phyloP scores from a whole-genome alignment of 1,140 invertebrate genomes.

The Ceratosolen solmsi region DNA sequence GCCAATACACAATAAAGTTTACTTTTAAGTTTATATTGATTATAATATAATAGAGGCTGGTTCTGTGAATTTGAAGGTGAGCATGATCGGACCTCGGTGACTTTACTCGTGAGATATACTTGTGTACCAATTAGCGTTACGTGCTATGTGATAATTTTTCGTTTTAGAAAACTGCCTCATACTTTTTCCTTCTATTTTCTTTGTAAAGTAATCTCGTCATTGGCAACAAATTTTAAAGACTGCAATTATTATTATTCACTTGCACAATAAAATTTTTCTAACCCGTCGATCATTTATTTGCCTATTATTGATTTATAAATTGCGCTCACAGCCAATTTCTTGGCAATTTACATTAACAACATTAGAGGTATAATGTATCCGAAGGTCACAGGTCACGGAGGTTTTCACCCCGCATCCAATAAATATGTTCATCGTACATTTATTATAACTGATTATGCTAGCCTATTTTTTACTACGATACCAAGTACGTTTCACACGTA shows the following conservation, averaged over 20 bases:
- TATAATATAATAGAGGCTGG: conserved; percentile 18
- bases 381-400: conserved; percentile 28
- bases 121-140: conserved; percentile 2
- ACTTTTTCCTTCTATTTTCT: too few relatives aligned
- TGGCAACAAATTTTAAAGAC: not conserved
- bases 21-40: conserved; percentile 37
- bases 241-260: conserved; percentile 21
- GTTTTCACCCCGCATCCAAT: conserved; percentile 12
- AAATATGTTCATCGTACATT: conserved; percentile 35
- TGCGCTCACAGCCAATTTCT: not conserved
- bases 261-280: conserved; percentile 26
- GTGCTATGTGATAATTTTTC: not conserved
- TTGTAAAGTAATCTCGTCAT: not conserved
- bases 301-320: not conserved
- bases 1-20: conserved; percentile 40
- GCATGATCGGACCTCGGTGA: conserved; percentile 24
- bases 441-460: conserved; percentile 38
- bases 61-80: not conserved
- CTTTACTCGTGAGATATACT: conserved; percentile 1
- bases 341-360: too few relatives aligned
- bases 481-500: conserved; percentile 1
- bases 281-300: not conserved
- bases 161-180: conserved; percentile 1
- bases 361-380: not conserved
- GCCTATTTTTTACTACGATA: conserved; percentile 35